Base-by-base conservation (phyloP, 1,140 invertebrate species). In the Agrilus planipennis region DNA sequence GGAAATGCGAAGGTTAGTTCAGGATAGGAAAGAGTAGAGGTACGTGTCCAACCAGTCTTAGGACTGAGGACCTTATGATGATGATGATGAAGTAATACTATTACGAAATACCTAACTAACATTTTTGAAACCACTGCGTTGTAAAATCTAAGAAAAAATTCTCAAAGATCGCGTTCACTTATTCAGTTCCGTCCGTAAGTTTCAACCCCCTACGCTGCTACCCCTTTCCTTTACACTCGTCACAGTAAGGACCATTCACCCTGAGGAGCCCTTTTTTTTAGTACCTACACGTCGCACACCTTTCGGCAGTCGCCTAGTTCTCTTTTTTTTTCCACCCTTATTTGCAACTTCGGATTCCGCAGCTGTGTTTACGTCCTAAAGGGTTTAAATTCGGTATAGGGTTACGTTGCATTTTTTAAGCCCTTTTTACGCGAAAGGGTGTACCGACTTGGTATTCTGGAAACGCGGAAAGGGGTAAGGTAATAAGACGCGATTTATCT, bases 291-390 rank as follows among this genome's bases (percentile, higher is more conserved):
- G 12, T 27, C 23, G 23, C 23, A 27, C 23, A 12, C 23, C 7
- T 12, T 9, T 9, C 12, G 23, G 12, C 7, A 12, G 23, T 27
- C 7, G 23, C 12, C 23, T 7, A 12, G 23, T 22, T 20, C 15
- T 14, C 20, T 5, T 4, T 14, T 19, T n/a, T 22, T 37, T 36
- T 20, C 12, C 20, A 37, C 35, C 35, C 35, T 35, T 35, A 35
- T 15, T 29, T 21, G 18, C 17, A 22, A 21, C 7, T 40, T 39
- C 27, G 42, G 41, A 46, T 37, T 37, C 44, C 28, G 36, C 45
- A 47, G 45, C 45, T 47, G 45, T 47, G 45, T 47, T 47, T 47
- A 44, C 44, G 21, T 41, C 30, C 39, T 39, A 47, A 47, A 44
- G 45, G 45, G 41, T 47, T 47, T 43, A 47, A 47, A 43, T 44